Evolutionary conservation across 2,797 vertebrate genomes (phyloP).

Genomic region (Sciurus vulgaris): DNA sequence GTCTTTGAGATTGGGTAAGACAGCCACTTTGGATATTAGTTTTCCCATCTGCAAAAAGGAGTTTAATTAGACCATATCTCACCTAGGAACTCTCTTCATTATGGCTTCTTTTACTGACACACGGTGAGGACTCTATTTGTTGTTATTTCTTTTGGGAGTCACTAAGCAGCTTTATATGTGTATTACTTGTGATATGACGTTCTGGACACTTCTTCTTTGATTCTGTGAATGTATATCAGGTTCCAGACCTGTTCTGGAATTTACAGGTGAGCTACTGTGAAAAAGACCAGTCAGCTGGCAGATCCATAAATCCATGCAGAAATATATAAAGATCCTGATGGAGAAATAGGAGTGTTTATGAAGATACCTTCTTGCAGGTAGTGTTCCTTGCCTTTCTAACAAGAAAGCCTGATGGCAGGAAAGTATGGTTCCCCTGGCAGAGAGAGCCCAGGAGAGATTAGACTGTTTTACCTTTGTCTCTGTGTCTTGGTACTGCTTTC

Average conservation of each 20-base stretch:
- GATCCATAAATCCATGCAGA: background rate
- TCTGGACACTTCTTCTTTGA: background rate
- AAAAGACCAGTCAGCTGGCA: background rate
- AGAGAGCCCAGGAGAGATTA: background rate
- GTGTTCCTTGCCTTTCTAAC: background rate
- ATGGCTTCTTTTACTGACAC: background rate
- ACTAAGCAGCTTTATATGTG: background rate
- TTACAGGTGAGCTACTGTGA: background rate
- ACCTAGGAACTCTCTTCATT: background rate
- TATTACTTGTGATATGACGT: background rate
- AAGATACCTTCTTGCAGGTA: background rate
- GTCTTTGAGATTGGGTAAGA: background rate
- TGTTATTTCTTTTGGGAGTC: slow-evolving; percentile 16
- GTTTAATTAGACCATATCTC: background rate
- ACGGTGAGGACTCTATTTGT: background rate
- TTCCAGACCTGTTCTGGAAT: background rate
- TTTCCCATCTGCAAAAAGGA: background rate
- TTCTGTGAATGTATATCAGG: background rate
- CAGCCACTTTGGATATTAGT: background rate
- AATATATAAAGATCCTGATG: background rate
- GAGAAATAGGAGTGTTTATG: background rate
- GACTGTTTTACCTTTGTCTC: background rate
- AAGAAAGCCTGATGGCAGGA: background rate
- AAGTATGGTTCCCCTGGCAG: background rate
- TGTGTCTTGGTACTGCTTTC: background rate